These are phyloP conservation scores for Phasianus colchicus DNA, from an alignment of 2,113 vertebrate species.

Conservation along the genomic window DNA sequence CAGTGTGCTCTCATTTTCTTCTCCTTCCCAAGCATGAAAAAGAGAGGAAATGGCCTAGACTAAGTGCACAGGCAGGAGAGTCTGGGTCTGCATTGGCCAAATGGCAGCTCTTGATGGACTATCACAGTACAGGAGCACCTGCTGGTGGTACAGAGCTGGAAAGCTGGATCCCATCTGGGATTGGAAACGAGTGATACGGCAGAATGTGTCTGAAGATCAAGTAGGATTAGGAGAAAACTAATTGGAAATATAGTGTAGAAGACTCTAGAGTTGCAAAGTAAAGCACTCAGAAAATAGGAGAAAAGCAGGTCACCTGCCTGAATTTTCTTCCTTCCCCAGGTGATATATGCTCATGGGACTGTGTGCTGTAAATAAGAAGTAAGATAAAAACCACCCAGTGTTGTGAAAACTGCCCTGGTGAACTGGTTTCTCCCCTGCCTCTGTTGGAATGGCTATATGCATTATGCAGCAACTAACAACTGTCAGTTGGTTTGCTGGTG, in stretches of 20 bases:
- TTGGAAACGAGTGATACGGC: background rate
- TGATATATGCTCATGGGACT: fast-evolving
- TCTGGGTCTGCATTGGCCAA: background rate
- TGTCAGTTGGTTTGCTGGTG: background rate
- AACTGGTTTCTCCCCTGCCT: background rate
- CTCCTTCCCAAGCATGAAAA: background rate
- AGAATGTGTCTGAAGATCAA: background rate
- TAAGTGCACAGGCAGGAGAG: background rate
- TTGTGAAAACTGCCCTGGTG: background rate
- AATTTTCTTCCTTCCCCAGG: fast-evolving
- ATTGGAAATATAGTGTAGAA: background rate
- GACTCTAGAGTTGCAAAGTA: background rate
- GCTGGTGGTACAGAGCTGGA: background rate
- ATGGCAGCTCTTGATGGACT: background rate
- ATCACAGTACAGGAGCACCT: too few species aligned
- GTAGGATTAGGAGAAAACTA: background rate
- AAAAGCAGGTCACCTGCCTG: background rate
- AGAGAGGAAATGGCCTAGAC: background rate
- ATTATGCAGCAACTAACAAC: background rate
- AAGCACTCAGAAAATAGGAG: background rate
- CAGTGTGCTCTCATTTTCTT: background rate
- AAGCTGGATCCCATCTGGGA: fast-evolving
- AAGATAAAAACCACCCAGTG: background rate
- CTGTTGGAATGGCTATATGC: background rate
- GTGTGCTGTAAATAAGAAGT: background rate